Evolutionary conservation across 1,140 invertebrate genomes (phyloP), one percentile per base, ranked within the genome.

Genomic region (Battus philenor): DNA sequence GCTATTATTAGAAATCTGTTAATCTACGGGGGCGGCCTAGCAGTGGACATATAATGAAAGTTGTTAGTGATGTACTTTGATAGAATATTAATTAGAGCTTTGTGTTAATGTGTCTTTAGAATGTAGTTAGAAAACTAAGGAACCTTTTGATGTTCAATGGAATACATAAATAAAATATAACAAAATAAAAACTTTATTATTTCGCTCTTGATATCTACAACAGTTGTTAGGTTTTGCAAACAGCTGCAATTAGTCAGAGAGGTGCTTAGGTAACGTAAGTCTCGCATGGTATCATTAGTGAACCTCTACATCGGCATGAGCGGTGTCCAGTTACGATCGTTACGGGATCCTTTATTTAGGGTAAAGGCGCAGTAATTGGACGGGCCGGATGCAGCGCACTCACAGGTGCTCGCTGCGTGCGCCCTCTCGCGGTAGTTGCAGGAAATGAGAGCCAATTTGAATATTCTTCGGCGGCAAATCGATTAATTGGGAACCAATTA

Each of bases 321-420:
- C 55, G 58, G 62, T 67, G 68, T 75, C 64, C 68, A 59, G 64
- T 55, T 48, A 54, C 56, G 57, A 65, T 71, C 65, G 65, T 75
- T 76, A 72, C 31, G 16, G 68, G 61, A 65, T 58, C 70, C 59
- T 74, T 66, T 73, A 69, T 76, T 68, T 70, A 64, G 69, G 71
- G 69, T 63, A 70, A 70, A 73, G 59, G 71, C 51, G 44, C 63
- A 61, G 68, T 77, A 80, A 80, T 80, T 77, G 76, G 70, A 63
- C 60, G 51, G 55, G 59, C 66, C 66, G 77, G 72, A 78, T 69
- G 68, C 68, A 65, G 61, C 47, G 57, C 64, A 66, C 56, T 62
- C 60, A 68, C 77, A 78, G 74, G 77, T 81, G 68, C 64, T 59
- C 60, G 33, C 50, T 52, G 62, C 65, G 59, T 61, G 70, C 63